phyloP scores from a whole-genome alignment of 2,797 vertebrate genomes.

The Falco concolor region DNA sequence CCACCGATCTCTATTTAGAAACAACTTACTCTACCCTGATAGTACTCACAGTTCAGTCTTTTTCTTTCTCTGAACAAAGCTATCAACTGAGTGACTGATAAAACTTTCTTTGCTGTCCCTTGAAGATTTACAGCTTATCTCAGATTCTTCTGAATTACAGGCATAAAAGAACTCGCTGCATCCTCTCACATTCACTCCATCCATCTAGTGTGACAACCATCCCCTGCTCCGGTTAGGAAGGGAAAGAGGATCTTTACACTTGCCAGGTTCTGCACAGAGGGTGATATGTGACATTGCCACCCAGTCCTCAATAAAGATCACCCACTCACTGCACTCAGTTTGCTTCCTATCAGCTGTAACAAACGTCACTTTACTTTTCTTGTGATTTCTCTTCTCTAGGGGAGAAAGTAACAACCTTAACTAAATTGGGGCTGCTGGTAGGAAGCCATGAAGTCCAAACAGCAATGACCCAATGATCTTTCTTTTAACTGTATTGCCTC shows the following conservation, averaged over 20 bases:
- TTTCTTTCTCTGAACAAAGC: neutral
- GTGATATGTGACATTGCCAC: slow-evolving; percentile 10
- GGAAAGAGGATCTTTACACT: neutral
- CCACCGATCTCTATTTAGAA: neutral
- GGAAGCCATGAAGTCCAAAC: neutral
- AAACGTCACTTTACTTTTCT: neutral
- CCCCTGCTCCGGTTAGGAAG: neutral
- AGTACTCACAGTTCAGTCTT: neutral
- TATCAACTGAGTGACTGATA: neutral
- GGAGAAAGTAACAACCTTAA: neutral
- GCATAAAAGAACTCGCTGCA: neutral
- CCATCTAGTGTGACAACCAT: neutral
- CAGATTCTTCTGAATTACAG: slow-evolving; percentile 10
- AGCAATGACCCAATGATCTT: neutral
- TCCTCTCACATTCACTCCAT: neutral
- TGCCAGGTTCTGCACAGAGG: neutral
- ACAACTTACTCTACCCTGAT: neutral
- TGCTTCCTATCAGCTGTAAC: slow-evolving; percentile 33
- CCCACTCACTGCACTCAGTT: slow-evolving; percentile 28
- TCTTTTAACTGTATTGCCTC: neutral
- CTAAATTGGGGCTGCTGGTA: neutral
- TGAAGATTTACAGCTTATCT: slow-evolving; percentile 11
- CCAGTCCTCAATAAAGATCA: slow-evolving; percentile 20
- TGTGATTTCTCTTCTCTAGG: neutral
- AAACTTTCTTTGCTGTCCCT: neutral